Percentiles rank a stretch among this genome's conserved stretches.
These are phyloP conservation scores for Aegotheles bennettii DNA, from an alignment of 2,113 vertebrate genomes.

Conservation along the genomic window DNA sequence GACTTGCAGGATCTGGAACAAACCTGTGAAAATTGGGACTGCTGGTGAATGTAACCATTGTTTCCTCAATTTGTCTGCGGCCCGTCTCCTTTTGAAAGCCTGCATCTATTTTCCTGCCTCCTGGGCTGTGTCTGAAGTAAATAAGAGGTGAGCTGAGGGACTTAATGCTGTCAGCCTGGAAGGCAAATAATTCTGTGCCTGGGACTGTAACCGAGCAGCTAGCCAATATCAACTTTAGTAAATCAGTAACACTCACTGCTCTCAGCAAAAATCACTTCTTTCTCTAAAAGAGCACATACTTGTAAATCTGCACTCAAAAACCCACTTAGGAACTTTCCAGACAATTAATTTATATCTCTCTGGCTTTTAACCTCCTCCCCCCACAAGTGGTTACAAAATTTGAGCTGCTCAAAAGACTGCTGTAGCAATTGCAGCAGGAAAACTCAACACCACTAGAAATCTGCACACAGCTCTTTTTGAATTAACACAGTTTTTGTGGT, in stretches of 20 bases:
- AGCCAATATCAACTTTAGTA: conserved; percentile 27
- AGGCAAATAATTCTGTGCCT: conserved; percentile 31
- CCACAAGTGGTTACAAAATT: neutral
- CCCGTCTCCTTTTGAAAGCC: neutral
- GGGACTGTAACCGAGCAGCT: conserved; percentile 13
- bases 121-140: neutral
- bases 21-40: neutral
- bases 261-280: conserved; percentile 16
- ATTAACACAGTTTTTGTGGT: neutral
- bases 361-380: neutral
- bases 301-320: neutral
- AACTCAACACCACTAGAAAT: neutral
- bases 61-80: neutral
- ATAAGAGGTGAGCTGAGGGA: conserved; percentile 16
- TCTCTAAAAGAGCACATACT: conserved; percentile 27
- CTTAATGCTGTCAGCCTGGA: neutral
- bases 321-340: neutral
- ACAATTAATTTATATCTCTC: neutral
- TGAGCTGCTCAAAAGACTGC: neutral
- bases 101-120: neutral
- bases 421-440: neutral
- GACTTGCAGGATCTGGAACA: neutral
- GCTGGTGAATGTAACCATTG: neutral
- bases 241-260: conserved; percentile 11
- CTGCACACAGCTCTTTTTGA: neutral